phyloP scores from a whole-genome alignment of 1,140 invertebrate genomes.

The roundworm (Caenorhabditis elegans) region DNA sequence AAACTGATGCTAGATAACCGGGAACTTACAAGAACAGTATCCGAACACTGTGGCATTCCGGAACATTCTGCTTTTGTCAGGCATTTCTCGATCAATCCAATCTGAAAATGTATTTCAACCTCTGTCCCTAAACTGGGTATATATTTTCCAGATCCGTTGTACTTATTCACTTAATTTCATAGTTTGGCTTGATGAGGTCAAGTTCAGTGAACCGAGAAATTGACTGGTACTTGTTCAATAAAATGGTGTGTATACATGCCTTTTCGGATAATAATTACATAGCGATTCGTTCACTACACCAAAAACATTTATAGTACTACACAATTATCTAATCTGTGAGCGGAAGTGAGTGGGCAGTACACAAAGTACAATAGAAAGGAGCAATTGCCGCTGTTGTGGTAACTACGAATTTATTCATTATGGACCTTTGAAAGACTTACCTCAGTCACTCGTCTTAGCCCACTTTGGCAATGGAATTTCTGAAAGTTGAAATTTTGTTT shows the following conservation, averaged over 20 bases:
- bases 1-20: too few relatives aligned
- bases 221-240: not conserved
- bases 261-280: conserved; percentile 23
- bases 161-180: not conserved
- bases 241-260: not conserved
- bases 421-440: too few relatives aligned
- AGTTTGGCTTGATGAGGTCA: not conserved
- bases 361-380: not conserved
- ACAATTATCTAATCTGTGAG: not conserved
- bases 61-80: not conserved
- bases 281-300: not conserved
- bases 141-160: not conserved
- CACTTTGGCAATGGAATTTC: conserved; percentile 6
- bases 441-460: not conserved
- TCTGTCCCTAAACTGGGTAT: too few relatives aligned
- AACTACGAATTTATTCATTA: not conserved
- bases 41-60: not conserved
- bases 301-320: conserved; percentile 8
- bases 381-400: not conserved
- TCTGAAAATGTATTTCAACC: not conserved
- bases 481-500: not conserved
- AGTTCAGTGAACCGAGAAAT: conserved; percentile 12
- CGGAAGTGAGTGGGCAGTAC: not conserved
- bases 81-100: conserved; percentile 12
- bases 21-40: not conserved